phyloP scores from a whole-genome alignment of 1,140 invertebrate species.

The Ceratina calcarata region DNA sequence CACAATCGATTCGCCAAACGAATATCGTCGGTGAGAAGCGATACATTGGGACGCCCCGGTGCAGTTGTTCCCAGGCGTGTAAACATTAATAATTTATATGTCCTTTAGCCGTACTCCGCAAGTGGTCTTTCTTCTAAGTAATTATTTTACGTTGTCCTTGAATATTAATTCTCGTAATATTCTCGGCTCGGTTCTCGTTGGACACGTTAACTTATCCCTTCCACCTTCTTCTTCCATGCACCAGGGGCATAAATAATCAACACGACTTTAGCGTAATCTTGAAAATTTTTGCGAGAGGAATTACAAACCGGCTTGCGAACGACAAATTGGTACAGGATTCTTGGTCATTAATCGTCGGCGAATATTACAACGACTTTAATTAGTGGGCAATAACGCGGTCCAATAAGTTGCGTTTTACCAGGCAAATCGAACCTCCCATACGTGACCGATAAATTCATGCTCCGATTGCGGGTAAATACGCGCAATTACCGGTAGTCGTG shows the following conservation, averaged over 20 bases:
- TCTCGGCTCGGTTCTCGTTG: constrained; percentile 45
- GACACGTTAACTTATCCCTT: constrained; percentile 50
- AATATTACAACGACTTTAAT: constrained; percentile 58
- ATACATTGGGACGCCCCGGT: background rate
- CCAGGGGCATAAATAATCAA: constrained; percentile 50
- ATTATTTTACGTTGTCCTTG: constrained; percentile 15
- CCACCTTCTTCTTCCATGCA: constrained; percentile 7
- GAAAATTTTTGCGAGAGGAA: constrained; percentile 45
- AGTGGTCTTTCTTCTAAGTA: background rate
- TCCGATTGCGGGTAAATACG: constrained; percentile 66
- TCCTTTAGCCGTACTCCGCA: background rate
- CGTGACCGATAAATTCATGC: constrained; percentile 65
- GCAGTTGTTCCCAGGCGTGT: background rate
- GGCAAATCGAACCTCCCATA: constrained; percentile 45
- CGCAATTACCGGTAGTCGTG: constrained; percentile 61
- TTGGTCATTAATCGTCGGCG: constrained; percentile 42
- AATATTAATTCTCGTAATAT: constrained; percentile 30
- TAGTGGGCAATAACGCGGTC: constrained; percentile 51
- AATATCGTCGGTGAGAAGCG: background rate
- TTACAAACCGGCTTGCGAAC: constrained; percentile 41
- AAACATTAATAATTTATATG: constrained; percentile 2
- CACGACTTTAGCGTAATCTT: constrained; percentile 21
- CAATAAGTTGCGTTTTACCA: constrained; percentile 41
- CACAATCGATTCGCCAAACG: background rate
- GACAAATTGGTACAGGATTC: constrained; percentile 60